Base-by-base conservation (phyloP, 2,113 vertebrate genomes). In the Thunnus maccoyii region DNA sequence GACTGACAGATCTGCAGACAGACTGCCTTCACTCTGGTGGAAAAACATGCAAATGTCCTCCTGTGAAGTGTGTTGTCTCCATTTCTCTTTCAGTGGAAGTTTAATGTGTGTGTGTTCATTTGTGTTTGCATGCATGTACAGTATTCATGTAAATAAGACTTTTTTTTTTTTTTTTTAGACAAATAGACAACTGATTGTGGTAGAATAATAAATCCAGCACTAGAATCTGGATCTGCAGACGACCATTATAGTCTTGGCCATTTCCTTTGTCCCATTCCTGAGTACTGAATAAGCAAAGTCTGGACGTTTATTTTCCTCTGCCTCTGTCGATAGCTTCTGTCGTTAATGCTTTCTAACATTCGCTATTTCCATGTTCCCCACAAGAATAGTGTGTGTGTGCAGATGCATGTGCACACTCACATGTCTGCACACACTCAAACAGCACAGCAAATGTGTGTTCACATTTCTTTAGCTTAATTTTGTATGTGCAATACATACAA, bases 31-130 rank as follows among this genome's bases (percentile, higher is more conserved):
- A 84, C 67, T 76, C 69, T 52, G 55, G 74, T 86, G 76, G 89
- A 91, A 86, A 81, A 84, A 86, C 84, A 89, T 93, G 89, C 76
- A 91, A 89, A 91, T 93, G 83, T 88, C 83, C 89, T 14, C 52
- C 63, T 65, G 51, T 83, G 77, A 72, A 66, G 47, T 57, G 65
- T 62, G 25, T 51, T 63, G n/a, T 51, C 30, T 75, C 54, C 44
- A 32, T 70, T 51, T 72, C 13, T 54, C 17, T 76, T 61, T 76
- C 46, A 80, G 6, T 62, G 16, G 5, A 62, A 73, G 67, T 41
- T 62, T 22, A 17, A 9, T 60, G 30, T 36, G 18, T 56, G 17
- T 16, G 13, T 77, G 46, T 64, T 55, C 27, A n/a, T 58, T 70
- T 58, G 50, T 64, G n/a, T 46, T 58, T 16, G 30, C 30, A 32